Evolutionary conservation across 2,888 invertebrate genomes (phyloP).

Genomic region (Melanostoma scalare): DNA sequence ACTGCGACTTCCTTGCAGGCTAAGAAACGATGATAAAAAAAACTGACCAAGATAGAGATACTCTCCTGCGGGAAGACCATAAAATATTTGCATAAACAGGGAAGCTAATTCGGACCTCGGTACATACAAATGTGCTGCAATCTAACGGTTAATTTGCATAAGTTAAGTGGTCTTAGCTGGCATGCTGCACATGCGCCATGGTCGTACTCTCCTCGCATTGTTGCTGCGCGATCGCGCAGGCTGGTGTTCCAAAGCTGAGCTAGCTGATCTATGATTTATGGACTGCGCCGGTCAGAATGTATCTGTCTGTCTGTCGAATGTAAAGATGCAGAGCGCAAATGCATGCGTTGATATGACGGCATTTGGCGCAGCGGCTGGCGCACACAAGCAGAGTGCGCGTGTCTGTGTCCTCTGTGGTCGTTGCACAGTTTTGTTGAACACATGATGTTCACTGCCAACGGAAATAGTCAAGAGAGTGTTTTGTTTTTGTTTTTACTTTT

Average conservation of each 20-base stretch:
- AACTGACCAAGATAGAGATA: slow-evolving; percentile 62
- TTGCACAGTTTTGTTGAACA: slow-evolving; percentile 72
- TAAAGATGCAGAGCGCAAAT: slow-evolving; percentile 57
- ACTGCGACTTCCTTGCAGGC: slow-evolving; percentile 19
- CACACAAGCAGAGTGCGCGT: slow-evolving; percentile 38
- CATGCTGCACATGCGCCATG: slow-evolving; percentile 63
- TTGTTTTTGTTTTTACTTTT: slow-evolving; percentile 24
- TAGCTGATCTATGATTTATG: slow-evolving; percentile 70
- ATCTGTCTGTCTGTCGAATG: slow-evolving; percentile 58
- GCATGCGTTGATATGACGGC: slow-evolving; percentile 39
- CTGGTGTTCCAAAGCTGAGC: slow-evolving; percentile 18
- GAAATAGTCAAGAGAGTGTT: slow-evolving; percentile 66
- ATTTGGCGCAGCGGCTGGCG: slow-evolving; percentile 8
- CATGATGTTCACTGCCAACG: slow-evolving; percentile 72
- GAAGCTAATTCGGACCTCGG: slow-evolving; percentile 68
- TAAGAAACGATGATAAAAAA: slow-evolving; percentile 39
- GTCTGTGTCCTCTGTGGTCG: slow-evolving; percentile 41
- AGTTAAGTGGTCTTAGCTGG: slow-evolving; percentile 66
- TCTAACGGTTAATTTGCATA: slow-evolving; percentile 72
- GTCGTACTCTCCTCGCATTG: slow-evolving; percentile 36
- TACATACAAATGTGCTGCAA: slow-evolving; percentile 70
- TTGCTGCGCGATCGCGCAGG: slow-evolving; percentile 36
- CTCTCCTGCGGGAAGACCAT: slow-evolving; percentile 59
- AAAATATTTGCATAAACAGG: slow-evolving; percentile 72
- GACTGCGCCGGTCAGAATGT: slow-evolving; percentile 55